Conservation (phyloP, 2,113 vertebrate species). For the Ceratotherium simum region DNA sequence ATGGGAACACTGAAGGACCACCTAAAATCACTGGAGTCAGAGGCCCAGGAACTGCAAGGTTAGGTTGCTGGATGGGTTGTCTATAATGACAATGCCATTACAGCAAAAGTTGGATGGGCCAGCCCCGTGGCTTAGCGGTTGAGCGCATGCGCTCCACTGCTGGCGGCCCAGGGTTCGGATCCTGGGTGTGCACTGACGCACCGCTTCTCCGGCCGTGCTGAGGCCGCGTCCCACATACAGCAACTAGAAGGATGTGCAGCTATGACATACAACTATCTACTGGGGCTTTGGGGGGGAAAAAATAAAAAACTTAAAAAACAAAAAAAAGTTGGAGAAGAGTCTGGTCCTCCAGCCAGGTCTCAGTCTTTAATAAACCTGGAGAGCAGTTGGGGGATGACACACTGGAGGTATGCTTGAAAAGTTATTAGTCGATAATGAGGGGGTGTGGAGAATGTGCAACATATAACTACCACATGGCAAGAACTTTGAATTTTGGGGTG, state of each 20-base stretch:
- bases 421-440: background rate
- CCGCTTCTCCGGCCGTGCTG: too few species aligned
- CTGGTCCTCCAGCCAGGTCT: background rate
- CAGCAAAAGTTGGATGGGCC: background rate
- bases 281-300: too few species aligned
- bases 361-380: background rate
- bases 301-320: too few species aligned
- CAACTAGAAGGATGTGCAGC: too few species aligned
- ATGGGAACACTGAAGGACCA: background rate
- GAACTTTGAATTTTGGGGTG: background rate
- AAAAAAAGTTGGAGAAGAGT: background rate
- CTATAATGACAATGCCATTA: background rate
- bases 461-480: background rate
- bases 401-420: background rate
- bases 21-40: background rate
- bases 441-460: background rate
- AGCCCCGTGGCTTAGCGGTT: too few species aligned
- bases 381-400: rapidly evolving
- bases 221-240: too few species aligned
- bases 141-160: too few species aligned
- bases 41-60: background rate
- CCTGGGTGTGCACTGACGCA: too few species aligned
- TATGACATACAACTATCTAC: too few species aligned
- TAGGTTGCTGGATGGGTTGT: background rate
- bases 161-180: too few species aligned